A percentile compares a stretch with the other conserved stretches of the same genome.
Conservation (phyloP, 1,140 invertebrate genomes). For the Saxidomus purpurata region DNA sequence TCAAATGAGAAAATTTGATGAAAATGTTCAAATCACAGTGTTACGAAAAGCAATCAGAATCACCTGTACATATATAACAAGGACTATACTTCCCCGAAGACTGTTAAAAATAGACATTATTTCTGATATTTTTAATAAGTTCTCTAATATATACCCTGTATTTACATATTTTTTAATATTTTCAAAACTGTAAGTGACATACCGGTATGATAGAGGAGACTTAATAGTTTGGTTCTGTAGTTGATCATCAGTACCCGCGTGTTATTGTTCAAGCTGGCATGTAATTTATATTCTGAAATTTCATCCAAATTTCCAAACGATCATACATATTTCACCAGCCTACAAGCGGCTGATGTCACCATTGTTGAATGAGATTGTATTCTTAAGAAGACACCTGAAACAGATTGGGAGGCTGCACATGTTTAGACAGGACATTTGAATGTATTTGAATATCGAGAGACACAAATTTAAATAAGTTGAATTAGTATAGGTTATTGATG, state of each 20-base stretch:
- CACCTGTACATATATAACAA: too few relatives aligned
- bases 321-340: background rate
- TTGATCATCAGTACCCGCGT: background rate
- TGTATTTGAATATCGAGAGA: background rate
- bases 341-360: background rate
- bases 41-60: too few relatives aligned
- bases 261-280: background rate
- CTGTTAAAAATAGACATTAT: too few relatives aligned
- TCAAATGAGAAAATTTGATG: too few relatives aligned
- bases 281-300: slow-evolving; percentile 32
- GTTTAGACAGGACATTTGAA: background rate
- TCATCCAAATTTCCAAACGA: slow-evolving; percentile 6
- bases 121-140: too few relatives aligned
- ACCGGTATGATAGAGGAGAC: background rate
- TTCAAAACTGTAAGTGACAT: background rate
- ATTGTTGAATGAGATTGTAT: background rate
- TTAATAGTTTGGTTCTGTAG: background rate
- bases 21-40: too few relatives aligned
- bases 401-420: background rate
- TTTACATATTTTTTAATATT: slow-evolving; percentile 12
- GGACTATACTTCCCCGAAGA: too few relatives aligned
- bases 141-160: too few relatives aligned
- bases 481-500: slow-evolving; percentile 5
- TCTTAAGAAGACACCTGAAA: background rate
- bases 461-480: background rate